Base-by-base conservation (phyloP, 2,888 invertebrate genomes). In the Leucoma salicis region DNA sequence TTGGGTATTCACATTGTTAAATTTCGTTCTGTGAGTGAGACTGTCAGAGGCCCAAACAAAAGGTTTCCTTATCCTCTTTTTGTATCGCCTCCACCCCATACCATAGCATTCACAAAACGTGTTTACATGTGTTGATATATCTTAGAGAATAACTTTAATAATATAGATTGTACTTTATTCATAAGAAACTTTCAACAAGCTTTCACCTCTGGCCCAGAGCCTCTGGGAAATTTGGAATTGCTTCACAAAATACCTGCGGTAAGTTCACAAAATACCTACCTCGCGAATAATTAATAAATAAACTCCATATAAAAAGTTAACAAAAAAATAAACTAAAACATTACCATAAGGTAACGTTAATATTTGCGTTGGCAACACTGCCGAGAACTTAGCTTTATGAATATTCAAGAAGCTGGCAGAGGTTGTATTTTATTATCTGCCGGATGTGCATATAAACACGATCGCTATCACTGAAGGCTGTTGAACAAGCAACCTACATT, bases 311-410 rank as follows among this genome's bases (percentile, higher is more conserved):
- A 38, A 39, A 42, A 40, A 31, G 10, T 29, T 35, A 53, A 47
- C 45, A 45, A 48, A 45, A 25, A n/a, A 53, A 43, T 47, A n/a
- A 49, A 44, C 53, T 48, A 59, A 59, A 59, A 54, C 59, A 63
- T 61, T 53, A 51, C 43, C 53, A 49, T 48, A 53, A 59, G 57
- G 60, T 59, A 56, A 54, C 42, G 15, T 16, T 11, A 52, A 63
- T 59, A 57, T 62, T 61, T 51, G 46, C 14, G 40, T 13, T 49
- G 48, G 59, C 48, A 53, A 49, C 46, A 44, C 53, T 25, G 57
- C 15, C 13, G 40, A 38, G 18, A 37, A 33, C 43, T 38, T 16
- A 35, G 21, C 24, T 40, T 53, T 46, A 63, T 62, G 63, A 62
- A 62, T 62, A 62, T 63, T 54, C 60, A 63, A 40, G 15, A 33